These are phyloP conservation scores for Euura saliciscinereae DNA, from an alignment of 1,140 invertebrate species.

Conservation along the genomic window DNA sequence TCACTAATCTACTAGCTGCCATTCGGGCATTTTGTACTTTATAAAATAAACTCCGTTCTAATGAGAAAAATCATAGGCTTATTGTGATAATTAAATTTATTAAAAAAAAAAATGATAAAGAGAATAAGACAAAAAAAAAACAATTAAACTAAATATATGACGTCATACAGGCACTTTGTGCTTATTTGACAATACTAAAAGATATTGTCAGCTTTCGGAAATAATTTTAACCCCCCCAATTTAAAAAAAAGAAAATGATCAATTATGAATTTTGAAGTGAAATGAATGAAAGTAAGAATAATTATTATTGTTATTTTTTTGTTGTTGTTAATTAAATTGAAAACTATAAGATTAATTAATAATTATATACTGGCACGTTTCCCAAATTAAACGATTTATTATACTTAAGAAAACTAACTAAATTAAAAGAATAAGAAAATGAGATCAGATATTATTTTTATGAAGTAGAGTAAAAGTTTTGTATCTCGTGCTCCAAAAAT, in stretches of 20 bases:
- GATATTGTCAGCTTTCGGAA: no score
- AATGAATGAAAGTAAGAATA: no score
- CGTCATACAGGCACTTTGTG: slow-evolving; percentile 13
- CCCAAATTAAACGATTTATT: slow-evolving; percentile 24
- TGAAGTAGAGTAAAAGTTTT: neutral
- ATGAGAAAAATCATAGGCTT: slow-evolving; percentile 8
- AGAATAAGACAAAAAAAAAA: no score
- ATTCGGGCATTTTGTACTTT: slow-evolving; percentile 8
- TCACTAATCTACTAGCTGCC: slow-evolving; percentile 16
- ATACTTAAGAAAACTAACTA: neutral
- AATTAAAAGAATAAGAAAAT: neutral
- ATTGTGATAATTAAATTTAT: no score
- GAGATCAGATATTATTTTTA: no score
- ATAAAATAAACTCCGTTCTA: slow-evolving; percentile 1
- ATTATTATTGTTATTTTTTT: no score
- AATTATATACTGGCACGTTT: slow-evolving; percentile 43
- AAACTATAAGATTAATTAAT: no score
- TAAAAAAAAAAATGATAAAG: no score
- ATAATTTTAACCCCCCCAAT: no score
- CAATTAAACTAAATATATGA: slow-evolving; percentile 5
- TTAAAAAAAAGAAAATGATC: no score
- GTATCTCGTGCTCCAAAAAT: neutral
- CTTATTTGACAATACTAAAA: slow-evolving; percentile 6
- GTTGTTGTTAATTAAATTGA: neutral
- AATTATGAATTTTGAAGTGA: no score